phyloP scores from a whole-genome alignment of 2,797 vertebrate genomes.

The Peromyscus nudipes region DNA sequence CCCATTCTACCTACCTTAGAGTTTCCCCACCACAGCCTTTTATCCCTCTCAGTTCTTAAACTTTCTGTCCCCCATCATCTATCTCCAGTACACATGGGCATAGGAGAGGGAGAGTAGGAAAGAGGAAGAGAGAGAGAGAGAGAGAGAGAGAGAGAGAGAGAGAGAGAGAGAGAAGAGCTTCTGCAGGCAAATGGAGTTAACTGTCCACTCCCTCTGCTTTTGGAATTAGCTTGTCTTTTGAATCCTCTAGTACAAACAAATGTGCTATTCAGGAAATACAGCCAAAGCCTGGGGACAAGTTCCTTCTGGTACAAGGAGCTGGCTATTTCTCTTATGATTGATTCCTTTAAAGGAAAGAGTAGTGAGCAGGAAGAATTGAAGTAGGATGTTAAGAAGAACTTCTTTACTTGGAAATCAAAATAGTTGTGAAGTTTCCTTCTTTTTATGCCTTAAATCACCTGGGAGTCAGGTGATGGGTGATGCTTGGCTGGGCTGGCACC shows the following conservation, averaged over 20 bases:
- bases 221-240: slow-evolving; percentile 22
- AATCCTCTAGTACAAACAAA: slow-evolving; percentile 27
- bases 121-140: background rate
- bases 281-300: background rate
- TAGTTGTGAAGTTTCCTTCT: background rate
- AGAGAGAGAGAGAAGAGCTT: background rate
- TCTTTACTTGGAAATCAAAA: slow-evolving; percentile 61
- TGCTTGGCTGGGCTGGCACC: background rate
- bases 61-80: background rate
- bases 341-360: background rate
- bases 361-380: slow-evolving; percentile 61
- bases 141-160: background rate
- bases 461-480: background rate
- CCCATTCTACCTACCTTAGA: background rate
- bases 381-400: slow-evolving; percentile 5
- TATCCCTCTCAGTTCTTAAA: slow-evolving; percentile 7
- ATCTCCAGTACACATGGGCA: background rate
- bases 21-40: slow-evolving; percentile 42
- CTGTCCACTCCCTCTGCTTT: background rate
- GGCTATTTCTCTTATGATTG: background rate
- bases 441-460: background rate
- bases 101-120: background rate
- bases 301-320: background rate
- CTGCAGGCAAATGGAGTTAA: background rate
- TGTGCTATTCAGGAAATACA: slow-evolving; percentile 43